These are phyloP conservation scores for Rutpela maculata DNA, from an alignment of 2,888 invertebrate genomes.

Conservation along the genomic window DNA sequence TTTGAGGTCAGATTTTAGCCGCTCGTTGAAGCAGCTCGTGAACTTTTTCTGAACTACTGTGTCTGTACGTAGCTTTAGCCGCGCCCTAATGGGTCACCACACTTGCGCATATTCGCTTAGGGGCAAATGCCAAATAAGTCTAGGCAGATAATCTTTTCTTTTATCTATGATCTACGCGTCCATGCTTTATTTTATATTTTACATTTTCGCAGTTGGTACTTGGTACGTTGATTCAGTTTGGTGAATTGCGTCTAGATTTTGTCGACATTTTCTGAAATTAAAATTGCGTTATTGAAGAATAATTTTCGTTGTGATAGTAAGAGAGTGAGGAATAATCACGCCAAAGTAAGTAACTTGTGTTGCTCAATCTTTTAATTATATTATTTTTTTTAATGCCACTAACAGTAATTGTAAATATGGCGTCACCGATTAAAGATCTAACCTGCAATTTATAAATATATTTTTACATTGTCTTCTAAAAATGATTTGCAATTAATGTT, in stretches of 20 bases:
- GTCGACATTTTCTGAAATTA: background rate
- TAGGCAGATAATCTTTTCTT: no score
- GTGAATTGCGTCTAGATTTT: background rate
- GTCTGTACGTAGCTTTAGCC: no score
- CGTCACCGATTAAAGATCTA: constrained; percentile 17
- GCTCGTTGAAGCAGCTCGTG: no score
- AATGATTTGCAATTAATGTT: constrained; percentile 16
- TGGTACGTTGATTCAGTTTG: background rate
- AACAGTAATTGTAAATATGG: constrained; percentile 15
- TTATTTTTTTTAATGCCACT: background rate
- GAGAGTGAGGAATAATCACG: background rate
- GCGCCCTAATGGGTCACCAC: no score
- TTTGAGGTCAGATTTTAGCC: no score
- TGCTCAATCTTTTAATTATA: background rate
- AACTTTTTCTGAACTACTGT: no score
- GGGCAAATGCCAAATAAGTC: background rate
- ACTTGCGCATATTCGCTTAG: background rate
- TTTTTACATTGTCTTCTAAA: background rate
- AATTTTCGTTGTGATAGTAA: background rate
- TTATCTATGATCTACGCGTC: no score
- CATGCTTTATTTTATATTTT: no score
- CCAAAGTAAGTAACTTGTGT: background rate
- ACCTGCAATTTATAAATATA: constrained; percentile 2
- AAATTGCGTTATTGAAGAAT: background rate
- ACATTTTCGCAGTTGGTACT: no score